These are phyloP conservation scores for Chinchilla lanigera DNA, from an alignment of 2,113 vertebrate genomes.

Conservation along the genomic window DNA sequence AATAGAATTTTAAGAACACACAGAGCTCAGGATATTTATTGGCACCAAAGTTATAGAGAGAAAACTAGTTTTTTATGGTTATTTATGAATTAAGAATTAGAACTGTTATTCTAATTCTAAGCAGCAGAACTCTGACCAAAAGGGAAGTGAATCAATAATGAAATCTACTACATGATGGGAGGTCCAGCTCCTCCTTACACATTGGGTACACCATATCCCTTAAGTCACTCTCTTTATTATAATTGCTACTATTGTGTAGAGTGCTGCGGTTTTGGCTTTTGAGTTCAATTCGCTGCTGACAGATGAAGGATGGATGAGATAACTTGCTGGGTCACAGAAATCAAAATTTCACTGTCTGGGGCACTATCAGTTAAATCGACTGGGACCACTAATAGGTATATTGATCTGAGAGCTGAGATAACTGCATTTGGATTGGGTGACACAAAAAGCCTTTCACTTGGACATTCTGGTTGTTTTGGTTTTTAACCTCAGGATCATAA, in stretches of 20 bases:
- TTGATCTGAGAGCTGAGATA: constrained; percentile 6
- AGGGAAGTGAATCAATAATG: neutral
- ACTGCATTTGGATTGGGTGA: neutral
- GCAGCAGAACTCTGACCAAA: neutral
- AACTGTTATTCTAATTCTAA: neutral
- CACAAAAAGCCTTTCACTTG: neutral
- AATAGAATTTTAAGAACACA: constrained; percentile 13
- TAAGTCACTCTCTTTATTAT: neutral
- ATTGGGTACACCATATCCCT: neutral
- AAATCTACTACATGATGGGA: neutral
- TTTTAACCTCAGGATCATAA: neutral
- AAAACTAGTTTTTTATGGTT: constrained; percentile 1
- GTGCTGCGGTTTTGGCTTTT: neutral
- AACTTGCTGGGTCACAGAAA: neutral
- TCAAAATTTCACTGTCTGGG: neutral
- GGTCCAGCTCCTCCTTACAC: accelerated
- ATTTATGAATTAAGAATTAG: constrained; percentile 12
- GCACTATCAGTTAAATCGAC: neutral
- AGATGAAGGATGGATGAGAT: neutral
- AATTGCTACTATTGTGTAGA: neutral
- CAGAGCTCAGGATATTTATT: neutral
- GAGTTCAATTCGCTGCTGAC: neutral
- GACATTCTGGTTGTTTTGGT: neutral
- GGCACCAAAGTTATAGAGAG: neutral
- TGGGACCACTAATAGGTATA: neutral